Conservation (phyloP, 2,888 invertebrate genomes). For the Drosophila stalkeri region DNA sequence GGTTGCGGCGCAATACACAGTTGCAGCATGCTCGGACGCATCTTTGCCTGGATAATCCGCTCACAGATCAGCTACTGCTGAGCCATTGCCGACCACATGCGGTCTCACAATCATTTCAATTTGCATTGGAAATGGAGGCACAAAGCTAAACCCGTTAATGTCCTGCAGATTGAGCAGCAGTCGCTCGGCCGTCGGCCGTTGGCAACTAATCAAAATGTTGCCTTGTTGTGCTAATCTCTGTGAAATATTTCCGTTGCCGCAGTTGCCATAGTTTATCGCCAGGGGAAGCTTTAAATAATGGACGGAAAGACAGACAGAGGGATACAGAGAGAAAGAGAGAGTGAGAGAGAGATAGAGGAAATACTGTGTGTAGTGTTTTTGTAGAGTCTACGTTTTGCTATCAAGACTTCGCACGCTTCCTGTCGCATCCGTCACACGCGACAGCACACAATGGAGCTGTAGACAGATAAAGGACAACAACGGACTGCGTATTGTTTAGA, state of each 20-base stretch:
- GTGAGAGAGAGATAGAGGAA: neutral
- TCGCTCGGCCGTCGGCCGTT: constrained; percentile 5
- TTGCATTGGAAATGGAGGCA: constrained; percentile 82
- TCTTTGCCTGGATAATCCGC: constrained; percentile 82
- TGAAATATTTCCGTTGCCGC: constrained; percentile 70
- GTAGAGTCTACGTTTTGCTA: constrained; percentile 33
- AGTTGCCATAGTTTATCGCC: constrained; percentile 52
- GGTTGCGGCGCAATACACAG: constrained; percentile 80
- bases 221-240: constrained; percentile 66
- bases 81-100: constrained; percentile 79
- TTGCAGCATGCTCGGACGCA: constrained; percentile 76
- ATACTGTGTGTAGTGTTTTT: constrained; percentile 22
- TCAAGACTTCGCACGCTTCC: constrained; percentile 68
- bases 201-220: constrained; percentile 64
- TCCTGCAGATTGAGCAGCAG: constrained; percentile 1
- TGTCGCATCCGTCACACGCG: constrained; percentile 72
- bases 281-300: constrained; percentile 70
- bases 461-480: constrained; percentile 64
- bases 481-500: constrained; percentile 71
- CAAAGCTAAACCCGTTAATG: constrained; percentile 34
- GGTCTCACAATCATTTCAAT: constrained; percentile 83
- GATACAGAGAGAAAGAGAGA: neutral
- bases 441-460: constrained; percentile 59
- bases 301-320: neutral
- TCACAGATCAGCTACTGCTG: constrained; percentile 71